Percentiles rank a stretch among this genome's conserved stretches.
These are phyloP conservation scores for Nymphalis urticae DNA, from an alignment of 2,888 invertebrate genomes.

Conservation along the genomic window DNA sequence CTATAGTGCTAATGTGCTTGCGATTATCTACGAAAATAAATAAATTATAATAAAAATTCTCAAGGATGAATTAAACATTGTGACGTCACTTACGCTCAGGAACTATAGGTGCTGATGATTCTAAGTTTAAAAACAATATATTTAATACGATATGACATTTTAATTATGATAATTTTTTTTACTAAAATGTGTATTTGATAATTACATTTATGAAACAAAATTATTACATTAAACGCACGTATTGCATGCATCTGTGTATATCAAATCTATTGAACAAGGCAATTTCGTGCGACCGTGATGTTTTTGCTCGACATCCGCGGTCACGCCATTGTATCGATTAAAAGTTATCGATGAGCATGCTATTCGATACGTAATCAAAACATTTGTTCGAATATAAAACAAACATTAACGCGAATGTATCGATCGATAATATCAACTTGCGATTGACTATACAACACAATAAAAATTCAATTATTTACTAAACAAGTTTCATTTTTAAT, in stretches of 20 bases:
- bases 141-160: too few relatives aligned
- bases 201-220: not conserved
- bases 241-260: conserved; percentile 10
- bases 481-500: too few relatives aligned
- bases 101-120: too few relatives aligned
- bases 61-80: too few relatives aligned
- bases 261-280: conserved; percentile 32
- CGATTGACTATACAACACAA: too few relatives aligned
- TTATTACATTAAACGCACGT: not conserved
- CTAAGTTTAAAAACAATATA: too few relatives aligned
- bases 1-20: too few relatives aligned
- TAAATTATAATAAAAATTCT: too few relatives aligned
- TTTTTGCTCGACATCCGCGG: conserved; percentile 48
- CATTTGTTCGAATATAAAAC: conserved; percentile 38
- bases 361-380: conserved; percentile 48
- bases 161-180: too few relatives aligned
- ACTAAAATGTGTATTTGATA: not conserved
- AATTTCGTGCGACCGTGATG: conserved; percentile 49
- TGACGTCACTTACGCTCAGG: too few relatives aligned
- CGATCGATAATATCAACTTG: not conserved
- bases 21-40: too few relatives aligned
- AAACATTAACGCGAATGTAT: conserved; percentile 4
- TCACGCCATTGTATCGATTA: conserved; percentile 52
- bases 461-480: too few relatives aligned
- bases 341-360: conserved; percentile 45